phyloP scores from a whole-genome alignment of 2,888 invertebrate species.

The Aphodius granarius region DNA sequence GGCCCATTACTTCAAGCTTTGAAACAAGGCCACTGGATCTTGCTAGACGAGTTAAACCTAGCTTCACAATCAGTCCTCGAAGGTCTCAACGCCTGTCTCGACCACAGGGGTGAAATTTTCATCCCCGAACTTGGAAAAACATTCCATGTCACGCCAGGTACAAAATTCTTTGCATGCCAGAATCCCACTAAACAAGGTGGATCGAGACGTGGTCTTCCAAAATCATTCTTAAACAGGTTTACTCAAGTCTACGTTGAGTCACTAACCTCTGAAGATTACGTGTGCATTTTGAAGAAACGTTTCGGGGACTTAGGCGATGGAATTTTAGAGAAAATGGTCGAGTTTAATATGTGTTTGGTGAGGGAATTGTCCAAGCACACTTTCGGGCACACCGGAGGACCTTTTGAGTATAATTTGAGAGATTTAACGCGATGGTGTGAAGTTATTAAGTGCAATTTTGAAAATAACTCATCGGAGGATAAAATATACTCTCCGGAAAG shows the following conservation, averaged over 20 bases:
- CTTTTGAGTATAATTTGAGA: slow-evolving; percentile 97
- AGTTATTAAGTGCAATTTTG: slow-evolving; percentile 59
- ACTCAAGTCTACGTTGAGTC: slow-evolving; percentile 81
- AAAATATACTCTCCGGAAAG: slow-evolving; percentile 57
- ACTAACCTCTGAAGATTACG: slow-evolving; percentile 66
- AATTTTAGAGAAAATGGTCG: slow-evolving; percentile 71
- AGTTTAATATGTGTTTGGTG: slow-evolving; percentile 73
- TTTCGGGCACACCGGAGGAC: slow-evolving; percentile 83
- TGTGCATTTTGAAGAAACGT: slow-evolving; percentile 66
- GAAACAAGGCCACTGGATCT: slow-evolving; percentile 92
- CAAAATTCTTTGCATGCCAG: slow-evolving; percentile 95
- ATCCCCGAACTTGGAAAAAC: slow-evolving; percentile 91
- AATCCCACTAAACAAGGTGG: slow-evolving; percentile 97
- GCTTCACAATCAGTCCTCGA: slow-evolving; percentile 98
- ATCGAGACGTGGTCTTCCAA: slow-evolving; percentile 91
- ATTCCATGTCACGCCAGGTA: slow-evolving; percentile 75
- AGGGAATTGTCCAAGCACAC: slow-evolving; percentile 65
- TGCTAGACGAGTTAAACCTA: slow-evolving; percentile 96
- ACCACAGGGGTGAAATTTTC: slow-evolving; percentile 94
- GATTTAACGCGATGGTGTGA: slow-evolving; percentile 95
- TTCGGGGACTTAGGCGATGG: slow-evolving; percentile 64
- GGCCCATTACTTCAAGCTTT: slow-evolving; percentile 93
- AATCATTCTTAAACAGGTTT: slow-evolving; percentile 96
- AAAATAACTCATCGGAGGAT: slow-evolving; percentile 27
- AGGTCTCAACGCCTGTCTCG: slow-evolving; percentile 97